These are phyloP conservation scores for Lepilemur septentrionalis DNA, from an alignment of 2,797 vertebrate species.

Conservation along the genomic window DNA sequence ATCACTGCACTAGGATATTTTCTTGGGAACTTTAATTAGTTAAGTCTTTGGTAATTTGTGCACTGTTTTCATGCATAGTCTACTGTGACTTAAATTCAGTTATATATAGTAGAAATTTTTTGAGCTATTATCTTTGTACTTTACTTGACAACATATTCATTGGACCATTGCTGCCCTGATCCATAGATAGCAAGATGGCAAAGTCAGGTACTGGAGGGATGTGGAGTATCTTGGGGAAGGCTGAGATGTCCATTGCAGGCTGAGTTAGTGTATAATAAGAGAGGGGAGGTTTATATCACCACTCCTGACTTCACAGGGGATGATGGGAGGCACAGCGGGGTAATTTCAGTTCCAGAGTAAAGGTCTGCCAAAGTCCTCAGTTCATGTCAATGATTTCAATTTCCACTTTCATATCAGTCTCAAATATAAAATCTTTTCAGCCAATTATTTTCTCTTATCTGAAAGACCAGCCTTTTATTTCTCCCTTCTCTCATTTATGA, in stretches of 20 bases:
- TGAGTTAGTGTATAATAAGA: not conserved
- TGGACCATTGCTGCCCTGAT: not conserved
- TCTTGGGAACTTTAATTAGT: not conserved
- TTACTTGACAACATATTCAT: not conserved
- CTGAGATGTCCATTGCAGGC: not conserved
- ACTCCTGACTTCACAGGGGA: not conserved
- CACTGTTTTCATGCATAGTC: not conserved
- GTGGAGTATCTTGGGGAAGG: not conserved
- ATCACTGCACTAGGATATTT: not conserved
- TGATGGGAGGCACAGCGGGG: not conserved
- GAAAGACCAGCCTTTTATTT: not conserved
- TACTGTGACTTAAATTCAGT: not conserved
- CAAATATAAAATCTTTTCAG: conserved; percentile 5
- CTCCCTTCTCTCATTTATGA: not conserved
- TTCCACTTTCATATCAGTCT: not conserved
- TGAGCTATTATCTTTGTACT: not conserved
- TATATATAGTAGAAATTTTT: not conserved
- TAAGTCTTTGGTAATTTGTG: not conserved
- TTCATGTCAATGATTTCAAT: not conserved
- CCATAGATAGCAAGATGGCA: not conserved
- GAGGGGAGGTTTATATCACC: not conserved
- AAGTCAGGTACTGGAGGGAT: not conserved
- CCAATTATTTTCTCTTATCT: conserved; percentile 5
- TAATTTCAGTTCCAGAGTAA: not conserved
- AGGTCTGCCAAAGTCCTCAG: not conserved